phyloP scores from a whole-genome alignment of 2,797 vertebrate species.

The Kryptolebias ocellatus region DNA sequence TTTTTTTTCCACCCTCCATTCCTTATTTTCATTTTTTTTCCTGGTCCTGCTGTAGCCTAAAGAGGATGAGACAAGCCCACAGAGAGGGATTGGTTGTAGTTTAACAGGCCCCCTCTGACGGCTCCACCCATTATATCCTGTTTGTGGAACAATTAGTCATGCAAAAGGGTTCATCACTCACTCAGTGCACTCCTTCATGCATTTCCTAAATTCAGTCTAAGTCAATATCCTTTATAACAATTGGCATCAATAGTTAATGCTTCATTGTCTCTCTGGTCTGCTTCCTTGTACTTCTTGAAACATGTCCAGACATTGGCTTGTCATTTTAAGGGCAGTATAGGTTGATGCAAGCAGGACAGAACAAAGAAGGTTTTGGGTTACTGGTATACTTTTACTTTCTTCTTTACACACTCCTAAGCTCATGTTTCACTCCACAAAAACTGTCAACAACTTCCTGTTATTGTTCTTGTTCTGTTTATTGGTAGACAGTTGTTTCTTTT shows the following conservation, averaged over 20 bases:
- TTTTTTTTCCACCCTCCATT: conserved; percentile 34
- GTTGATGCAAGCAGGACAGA: conserved; percentile 26
- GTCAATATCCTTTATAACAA: conserved; percentile 21
- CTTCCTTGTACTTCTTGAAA: conserved; percentile 21
- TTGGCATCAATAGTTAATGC: conserved; percentile 23
- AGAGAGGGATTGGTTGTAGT: conserved; percentile 66
- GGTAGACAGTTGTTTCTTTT: not conserved
- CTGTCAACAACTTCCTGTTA: not conserved
- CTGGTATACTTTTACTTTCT: conserved; percentile 8
- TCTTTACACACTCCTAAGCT: not conserved
- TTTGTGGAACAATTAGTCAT: conserved; percentile 63
- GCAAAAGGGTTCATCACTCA: conserved; percentile 37
- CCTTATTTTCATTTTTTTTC: conserved; percentile 57
- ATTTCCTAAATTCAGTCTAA: conserved; percentile 9
- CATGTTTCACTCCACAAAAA: not conserved
- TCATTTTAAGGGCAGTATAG: conserved; percentile 30
- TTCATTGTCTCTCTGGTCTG: conserved; percentile 4
- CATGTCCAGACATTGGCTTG: conserved; percentile 19
- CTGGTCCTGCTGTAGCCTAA: conserved; percentile 53
- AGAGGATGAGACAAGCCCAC: conserved; percentile 61
- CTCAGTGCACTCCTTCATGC: conserved; percentile 12
- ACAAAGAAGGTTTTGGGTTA: conserved; percentile 26
- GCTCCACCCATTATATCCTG: conserved; percentile 66
- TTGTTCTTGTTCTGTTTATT: conserved; percentile 1
- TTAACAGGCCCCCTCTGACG: conserved; percentile 70